These are phyloP conservation scores for Paramormyrops hopkinsi DNA, from an alignment of 2,797 vertebrate species.

Conservation along the genomic window DNA sequence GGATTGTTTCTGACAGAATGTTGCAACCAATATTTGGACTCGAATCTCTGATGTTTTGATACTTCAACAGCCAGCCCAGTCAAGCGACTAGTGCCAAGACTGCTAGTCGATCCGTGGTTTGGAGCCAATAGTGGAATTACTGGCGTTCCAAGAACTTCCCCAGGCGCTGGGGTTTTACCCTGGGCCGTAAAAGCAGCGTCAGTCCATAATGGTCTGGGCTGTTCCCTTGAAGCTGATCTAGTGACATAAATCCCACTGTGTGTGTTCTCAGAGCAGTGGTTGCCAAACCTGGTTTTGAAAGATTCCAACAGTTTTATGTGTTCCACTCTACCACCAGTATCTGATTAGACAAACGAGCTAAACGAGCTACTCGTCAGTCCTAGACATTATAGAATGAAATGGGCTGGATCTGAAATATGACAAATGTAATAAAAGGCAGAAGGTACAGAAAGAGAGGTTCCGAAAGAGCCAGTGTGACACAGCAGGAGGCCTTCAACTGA, in stretches of 20 bases:
- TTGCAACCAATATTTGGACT: background rate
- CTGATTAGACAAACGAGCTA: background rate
- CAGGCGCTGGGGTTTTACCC: background rate
- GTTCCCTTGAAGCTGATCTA: conserved; percentile 2
- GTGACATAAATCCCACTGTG: background rate
- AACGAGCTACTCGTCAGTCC: background rate
- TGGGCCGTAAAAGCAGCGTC: background rate
- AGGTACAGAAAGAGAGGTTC: background rate
- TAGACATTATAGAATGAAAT: background rate
- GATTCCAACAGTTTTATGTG: background rate
- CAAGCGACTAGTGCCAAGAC: background rate
- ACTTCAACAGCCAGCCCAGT: background rate
- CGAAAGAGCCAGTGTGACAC: background rate
- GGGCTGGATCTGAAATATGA: background rate
- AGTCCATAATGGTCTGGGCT: background rate
- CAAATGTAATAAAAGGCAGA: background rate
- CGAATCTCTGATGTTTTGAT: background rate
- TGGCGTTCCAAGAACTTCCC: background rate
- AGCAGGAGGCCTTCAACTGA: background rate
- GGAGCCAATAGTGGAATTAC: background rate
- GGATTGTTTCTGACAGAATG: background rate
- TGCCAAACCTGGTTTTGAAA: background rate
- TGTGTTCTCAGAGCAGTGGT: background rate
- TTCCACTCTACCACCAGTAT: background rate
- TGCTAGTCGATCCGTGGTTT: background rate